Conservation (phyloP, 2,797 vertebrate species). For the Cryptoprocta ferox region DNA sequence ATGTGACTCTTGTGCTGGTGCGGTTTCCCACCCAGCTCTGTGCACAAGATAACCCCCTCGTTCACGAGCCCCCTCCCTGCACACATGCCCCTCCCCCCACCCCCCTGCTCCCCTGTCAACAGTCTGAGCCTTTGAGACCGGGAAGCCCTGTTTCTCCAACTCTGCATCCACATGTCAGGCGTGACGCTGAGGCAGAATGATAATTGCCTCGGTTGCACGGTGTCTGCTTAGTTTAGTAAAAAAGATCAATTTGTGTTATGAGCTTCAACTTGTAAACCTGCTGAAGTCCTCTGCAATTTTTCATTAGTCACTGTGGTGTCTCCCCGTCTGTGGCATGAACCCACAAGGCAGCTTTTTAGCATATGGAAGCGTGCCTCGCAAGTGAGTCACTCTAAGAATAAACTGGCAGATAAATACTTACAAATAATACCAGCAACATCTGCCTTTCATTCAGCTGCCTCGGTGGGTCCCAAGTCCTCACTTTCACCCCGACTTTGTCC, state of each 20-base stretch:
- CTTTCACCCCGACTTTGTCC: neutral
- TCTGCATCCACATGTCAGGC: neutral
- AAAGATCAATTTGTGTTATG: neutral
- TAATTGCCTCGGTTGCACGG: neutral
- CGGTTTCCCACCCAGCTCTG: neutral
- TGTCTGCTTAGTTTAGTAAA: neutral
- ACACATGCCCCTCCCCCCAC: rapidly evolving
- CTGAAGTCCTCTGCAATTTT: neutral
- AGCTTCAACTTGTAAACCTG: neutral
- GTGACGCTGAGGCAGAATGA: neutral
- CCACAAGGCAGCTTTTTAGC: neutral
- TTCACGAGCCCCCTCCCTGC: rapidly evolving
- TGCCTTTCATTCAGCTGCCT: neutral
- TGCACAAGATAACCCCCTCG: neutral
- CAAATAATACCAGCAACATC: neutral
- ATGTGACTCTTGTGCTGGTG: neutral
- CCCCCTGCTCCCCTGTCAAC: rapidly evolving
- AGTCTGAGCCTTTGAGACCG: neutral
- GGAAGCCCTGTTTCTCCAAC: neutral
- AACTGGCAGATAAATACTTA: neutral
- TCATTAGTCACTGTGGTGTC: neutral
- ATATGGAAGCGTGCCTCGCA: neutral
- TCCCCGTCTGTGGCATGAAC: neutral
- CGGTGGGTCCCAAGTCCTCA: rapidly evolving
- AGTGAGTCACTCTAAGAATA: neutral